phyloP scores from a whole-genome alignment of 2,797 vertebrate genomes.

The Catharus ustulatus region DNA sequence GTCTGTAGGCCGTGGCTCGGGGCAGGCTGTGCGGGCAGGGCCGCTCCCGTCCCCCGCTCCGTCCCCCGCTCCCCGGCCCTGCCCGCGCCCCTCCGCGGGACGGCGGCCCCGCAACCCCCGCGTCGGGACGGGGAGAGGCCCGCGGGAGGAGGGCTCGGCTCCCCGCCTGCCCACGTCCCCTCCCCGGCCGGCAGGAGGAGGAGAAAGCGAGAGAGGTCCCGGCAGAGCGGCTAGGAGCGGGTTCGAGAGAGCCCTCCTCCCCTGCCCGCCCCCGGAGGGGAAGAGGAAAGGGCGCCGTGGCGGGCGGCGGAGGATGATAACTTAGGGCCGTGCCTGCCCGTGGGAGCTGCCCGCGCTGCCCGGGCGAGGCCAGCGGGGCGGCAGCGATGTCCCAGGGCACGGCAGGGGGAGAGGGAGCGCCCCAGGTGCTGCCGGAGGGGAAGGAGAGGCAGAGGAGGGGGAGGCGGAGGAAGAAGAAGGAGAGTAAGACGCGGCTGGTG shows the following conservation, averaged over 20 bases:
- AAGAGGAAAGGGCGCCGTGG: constrained; percentile 23
- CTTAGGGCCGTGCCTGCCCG: constrained; percentile 40
- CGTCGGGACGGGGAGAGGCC: background rate
- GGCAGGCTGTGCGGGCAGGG: background rate
- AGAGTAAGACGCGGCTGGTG: constrained; percentile 83
- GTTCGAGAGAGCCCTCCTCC: background rate
- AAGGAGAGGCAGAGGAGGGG: constrained; percentile 76
- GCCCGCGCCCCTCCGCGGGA: background rate
- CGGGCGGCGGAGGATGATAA: constrained; percentile 43
- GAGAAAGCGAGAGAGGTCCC: constrained; percentile 35
- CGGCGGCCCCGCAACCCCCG: background rate
- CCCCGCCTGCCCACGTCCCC: constrained; percentile 8
- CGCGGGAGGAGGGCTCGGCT: background rate
- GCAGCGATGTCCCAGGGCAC: constrained; percentile 39
- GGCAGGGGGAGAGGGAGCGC: background rate
- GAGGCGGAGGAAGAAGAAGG: constrained; percentile 82
- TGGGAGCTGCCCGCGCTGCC: constrained; percentile 59
- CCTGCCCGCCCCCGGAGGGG: background rate
- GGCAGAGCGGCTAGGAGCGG: background rate
- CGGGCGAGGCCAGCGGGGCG: background rate
- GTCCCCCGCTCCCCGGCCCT: background rate
- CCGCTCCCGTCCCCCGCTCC: background rate
- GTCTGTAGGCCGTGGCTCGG: rapidly evolving
- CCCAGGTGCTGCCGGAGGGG: constrained; percentile 38
- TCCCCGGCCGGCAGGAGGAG: constrained; percentile 24